Base-by-base conservation (phyloP, 2,888 invertebrate species). In the Agapetus fuscipes region DNA sequence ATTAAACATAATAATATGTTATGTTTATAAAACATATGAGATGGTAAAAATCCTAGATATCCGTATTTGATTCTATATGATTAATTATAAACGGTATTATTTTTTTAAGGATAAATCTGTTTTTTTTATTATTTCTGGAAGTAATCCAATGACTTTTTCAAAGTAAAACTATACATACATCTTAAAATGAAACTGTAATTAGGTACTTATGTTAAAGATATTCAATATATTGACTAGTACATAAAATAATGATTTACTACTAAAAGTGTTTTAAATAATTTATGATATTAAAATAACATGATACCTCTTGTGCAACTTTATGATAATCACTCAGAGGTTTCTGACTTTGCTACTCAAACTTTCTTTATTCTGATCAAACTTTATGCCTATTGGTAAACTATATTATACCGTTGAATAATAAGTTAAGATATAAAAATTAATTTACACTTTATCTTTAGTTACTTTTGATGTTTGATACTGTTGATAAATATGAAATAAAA, bases 401-500 rank as follows among this genome's bases (percentile, higher is more conserved):
- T n/a, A n/a, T n/a, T n/a, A n/a, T n/a, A n/a, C n/a, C n/a, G n/a
- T 20, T 20, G 20, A 20, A 20, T 20, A 20, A 6, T 20, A 6
- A 20, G 9, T 20, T 4, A 6, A 4, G 9, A 20, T 20, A 6
- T 4, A 20, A 6, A 20, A 9, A 6, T 20, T 20, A 6, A 20
- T 20, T 20, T 20, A 20, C 9, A 4, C 4, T 6, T 20, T 20
- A 9, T n/a, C n/a, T n/a, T n/a, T n/a, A n/a, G n/a, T n/a, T n/a
- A n/a, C n/a, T n/a, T n/a, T n/a, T n/a, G n/a, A n/a, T n/a, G 34
- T 11, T 11, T 34, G n/a, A 32, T 35, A 39, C 34, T 66, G 60
- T 56, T 68, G 68, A 56, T 65, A 58, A 51, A 69, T 66, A 53
- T 68, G 69, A 59, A 63, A 64, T 51, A 65, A 54, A 52, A 70